Conservation (phyloP, 2,888 invertebrate species). For the Himalopsyche anomala region DNA sequence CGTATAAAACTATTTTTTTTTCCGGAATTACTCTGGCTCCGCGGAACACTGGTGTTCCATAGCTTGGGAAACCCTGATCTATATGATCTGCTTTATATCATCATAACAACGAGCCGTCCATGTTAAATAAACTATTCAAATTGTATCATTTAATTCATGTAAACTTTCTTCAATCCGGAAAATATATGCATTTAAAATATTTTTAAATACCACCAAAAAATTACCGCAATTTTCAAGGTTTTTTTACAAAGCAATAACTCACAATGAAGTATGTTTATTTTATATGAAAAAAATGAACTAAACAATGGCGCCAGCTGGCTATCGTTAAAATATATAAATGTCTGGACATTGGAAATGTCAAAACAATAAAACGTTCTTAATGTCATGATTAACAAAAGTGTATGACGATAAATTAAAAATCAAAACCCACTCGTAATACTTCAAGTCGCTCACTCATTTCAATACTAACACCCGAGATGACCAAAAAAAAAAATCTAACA, state of each 20-base stretch:
- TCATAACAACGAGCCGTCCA: no score
- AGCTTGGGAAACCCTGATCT: no score
- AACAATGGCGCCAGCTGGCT: conserved; percentile 56
- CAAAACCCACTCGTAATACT: conserved; percentile 50
- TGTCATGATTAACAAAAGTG: conserved; percentile 63
- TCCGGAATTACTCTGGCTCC: no score
- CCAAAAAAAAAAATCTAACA: background rate
- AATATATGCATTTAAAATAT: no score
- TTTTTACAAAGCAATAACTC: background rate
- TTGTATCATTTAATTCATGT: no score
- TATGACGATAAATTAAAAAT: conserved; percentile 61
- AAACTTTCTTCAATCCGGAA: no score
- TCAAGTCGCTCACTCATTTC: background rate
- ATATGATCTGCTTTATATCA: no score
- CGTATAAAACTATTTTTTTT: no score
- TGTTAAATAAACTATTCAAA: no score
- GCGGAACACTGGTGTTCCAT: no score
- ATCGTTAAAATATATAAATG: conserved; percentile 62
- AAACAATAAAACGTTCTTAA: conserved; percentile 64
- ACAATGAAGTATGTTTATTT: background rate
- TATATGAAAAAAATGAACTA: conserved; percentile 39
- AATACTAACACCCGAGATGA: background rate
- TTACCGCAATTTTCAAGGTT: conserved; percentile 1
- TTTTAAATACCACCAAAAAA: background rate
- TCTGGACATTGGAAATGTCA: conserved; percentile 62